phyloP scores from a whole-genome alignment of 2,797 vertebrate genomes.

The Parotocinclus haroldoi region DNA sequence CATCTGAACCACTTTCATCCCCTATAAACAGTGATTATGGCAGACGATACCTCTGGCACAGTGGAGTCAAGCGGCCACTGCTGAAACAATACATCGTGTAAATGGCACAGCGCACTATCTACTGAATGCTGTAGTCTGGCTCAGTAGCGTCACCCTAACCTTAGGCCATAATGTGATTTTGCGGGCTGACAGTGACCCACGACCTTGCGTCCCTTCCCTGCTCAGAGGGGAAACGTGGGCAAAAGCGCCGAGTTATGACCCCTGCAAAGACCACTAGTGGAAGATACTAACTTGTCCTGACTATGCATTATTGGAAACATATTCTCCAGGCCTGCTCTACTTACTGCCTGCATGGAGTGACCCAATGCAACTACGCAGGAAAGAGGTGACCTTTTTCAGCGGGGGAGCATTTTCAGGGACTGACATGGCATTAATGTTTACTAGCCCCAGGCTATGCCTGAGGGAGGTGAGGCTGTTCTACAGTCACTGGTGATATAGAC shows the following conservation, averaged over 20 bases:
- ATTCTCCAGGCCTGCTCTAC: slow-evolving; percentile 79
- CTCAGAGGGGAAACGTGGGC: slow-evolving; percentile 67
- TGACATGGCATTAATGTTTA: slow-evolving; percentile 71
- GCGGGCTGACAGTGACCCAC: slow-evolving; percentile 66
- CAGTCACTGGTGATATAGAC: slow-evolving; percentile 28
- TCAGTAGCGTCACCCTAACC: slow-evolving; percentile 23
- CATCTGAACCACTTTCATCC: slow-evolving; percentile 41
- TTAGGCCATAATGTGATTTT: slow-evolving; percentile 66
- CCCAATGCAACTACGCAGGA: slow-evolving; percentile 72
- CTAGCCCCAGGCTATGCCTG: slow-evolving; percentile 57
- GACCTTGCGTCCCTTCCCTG: slow-evolving; percentile 64
- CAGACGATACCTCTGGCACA: slow-evolving; percentile 58
- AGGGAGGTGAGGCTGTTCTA: slow-evolving; percentile 42
- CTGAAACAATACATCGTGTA: slow-evolving; percentile 39
- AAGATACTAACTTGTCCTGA: slow-evolving; percentile 84
- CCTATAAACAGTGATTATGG: slow-evolving; percentile 55
- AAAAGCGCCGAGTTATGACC: slow-evolving; percentile 82
- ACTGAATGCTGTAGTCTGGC: neutral
- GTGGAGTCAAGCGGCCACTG: slow-evolving; percentile 51
- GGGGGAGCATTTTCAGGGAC: slow-evolving; percentile 66
- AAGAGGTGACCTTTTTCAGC: slow-evolving; percentile 72
- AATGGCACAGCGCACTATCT: slow-evolving; percentile 46
- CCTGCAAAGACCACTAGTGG: slow-evolving; percentile 74
- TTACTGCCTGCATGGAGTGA: slow-evolving; percentile 75
- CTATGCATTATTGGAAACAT: slow-evolving; percentile 93